Evolutionary conservation across 2,113 vertebrate genomes (phyloP), one percentile per base, ranked within the genome.

Genomic region (Dinomys branickii): DNA sequence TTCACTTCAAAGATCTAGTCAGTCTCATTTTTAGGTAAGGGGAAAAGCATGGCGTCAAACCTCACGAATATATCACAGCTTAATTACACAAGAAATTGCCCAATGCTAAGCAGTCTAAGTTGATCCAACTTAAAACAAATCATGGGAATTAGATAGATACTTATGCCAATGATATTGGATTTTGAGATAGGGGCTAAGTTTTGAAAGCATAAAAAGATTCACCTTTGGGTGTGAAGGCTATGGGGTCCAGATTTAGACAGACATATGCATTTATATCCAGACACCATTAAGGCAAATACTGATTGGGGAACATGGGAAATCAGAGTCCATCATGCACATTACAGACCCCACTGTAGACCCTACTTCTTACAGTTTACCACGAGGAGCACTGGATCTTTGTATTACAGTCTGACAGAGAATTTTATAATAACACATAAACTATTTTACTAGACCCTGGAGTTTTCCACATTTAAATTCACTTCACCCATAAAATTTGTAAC

Each of bases 121-220:
- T 41, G 41, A 69, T 22, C 8, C 56, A 92, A 12, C 16, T 83
- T 33, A 77, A 47, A 20, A 82, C 9, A 50, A 26, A 13, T 4
- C 33, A 56, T 13, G 30, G 85, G 33, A 87, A 65, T 56, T 7
- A 33, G 77, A 35, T 5, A 50, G 69, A 41, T 44, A 17, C 11
- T 78, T 85, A 92, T 26, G 7, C 41, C 16, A 80, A 3, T 67
- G 47, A 17, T 8, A 61, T 38, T 50, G 83, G 63, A 10, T 54
- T 88, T 58, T 71, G 56, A 83, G 41, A 52, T 5, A 59, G 75
- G 41, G 10, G 0, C 35, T 78, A 30, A 33, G 28, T 63, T 61
- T 19, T 82, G 58, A 73, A 95, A 92, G 80, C 9, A 54, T 11
- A n/a, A 80, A 77, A 96, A 87, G 6, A 93, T 80, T 90, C 22